These are phyloP conservation scores for Yoshiicerus persimilis DNA, from an alignment of 1,140 invertebrate species.

Conservation along the genomic window DNA sequence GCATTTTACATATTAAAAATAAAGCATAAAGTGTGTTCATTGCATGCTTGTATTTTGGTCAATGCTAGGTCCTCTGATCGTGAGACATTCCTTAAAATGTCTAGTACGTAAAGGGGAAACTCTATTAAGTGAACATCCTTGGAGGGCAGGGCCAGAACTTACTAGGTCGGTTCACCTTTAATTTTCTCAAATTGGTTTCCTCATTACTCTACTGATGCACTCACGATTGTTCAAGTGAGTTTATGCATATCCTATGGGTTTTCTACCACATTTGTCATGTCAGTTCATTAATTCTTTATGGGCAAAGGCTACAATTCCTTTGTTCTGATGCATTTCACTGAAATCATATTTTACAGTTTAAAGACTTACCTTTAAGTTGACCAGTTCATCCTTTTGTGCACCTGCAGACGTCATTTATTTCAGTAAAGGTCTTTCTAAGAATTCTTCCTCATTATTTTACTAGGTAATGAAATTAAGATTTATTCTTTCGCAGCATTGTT, in stretches of 20 bases:
- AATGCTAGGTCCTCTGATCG: background rate
- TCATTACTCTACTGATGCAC: background rate
- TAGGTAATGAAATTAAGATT: too few relatives aligned
- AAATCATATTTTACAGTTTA: background rate
- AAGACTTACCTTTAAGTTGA: too few relatives aligned
- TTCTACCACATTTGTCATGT: background rate
- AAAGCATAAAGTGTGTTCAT: background rate
- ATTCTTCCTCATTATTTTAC: background rate
- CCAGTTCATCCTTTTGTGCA: too few relatives aligned
- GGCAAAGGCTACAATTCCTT: background rate
- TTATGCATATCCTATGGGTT: background rate
- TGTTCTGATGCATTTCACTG: background rate
- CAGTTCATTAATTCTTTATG: background rate
- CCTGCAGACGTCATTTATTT: background rate
- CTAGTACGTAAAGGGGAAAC: background rate
- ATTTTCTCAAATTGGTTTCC: background rate
- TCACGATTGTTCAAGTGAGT: background rate
- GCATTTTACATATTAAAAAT: too few relatives aligned
- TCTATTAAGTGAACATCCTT: background rate
- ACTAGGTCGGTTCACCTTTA: background rate
- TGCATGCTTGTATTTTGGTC: background rate
- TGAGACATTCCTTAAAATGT: background rate
- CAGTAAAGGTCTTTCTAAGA: background rate
- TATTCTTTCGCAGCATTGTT: too few relatives aligned
- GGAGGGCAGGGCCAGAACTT: background rate